A percentile compares a stretch with the other conserved stretches of the same genome.
phyloP scores from a whole-genome alignment of 2,888 invertebrate species.

The Cryptus viduatorius region DNA sequence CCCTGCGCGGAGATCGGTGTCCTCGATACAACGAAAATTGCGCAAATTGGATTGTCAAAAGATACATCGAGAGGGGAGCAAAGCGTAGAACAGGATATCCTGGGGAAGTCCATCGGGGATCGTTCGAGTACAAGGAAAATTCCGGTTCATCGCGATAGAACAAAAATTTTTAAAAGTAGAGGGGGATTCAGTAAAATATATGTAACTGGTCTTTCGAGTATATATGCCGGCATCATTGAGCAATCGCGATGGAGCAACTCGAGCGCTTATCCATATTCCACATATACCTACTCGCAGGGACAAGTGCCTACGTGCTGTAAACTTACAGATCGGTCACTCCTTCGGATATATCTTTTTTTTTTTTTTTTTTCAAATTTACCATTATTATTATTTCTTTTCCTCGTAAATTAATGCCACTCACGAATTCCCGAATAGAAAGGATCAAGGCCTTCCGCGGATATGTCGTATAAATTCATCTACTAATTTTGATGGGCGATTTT shows the following conservation, averaged over 20 bases:
- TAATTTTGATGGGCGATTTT: constrained; percentile 26
- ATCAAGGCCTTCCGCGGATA: constrained; percentile 72
- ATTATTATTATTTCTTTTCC: constrained; percentile 21
- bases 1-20: no score
- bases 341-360: constrained; percentile 5
- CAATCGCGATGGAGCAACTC: constrained; percentile 32
- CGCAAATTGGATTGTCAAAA: neutral
- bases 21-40: no score
- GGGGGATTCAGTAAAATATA: neutral
- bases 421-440: constrained; percentile 73
- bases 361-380: neutral
- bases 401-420: constrained; percentile 71
- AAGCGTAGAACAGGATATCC: neutral
- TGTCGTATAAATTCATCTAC: constrained; percentile 51
- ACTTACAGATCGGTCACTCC: constrained; percentile 45
- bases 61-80: neutral
- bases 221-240: constrained; percentile 8
- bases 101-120: neutral
- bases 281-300: constrained; percentile 26
- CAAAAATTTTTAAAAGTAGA: constrained; percentile 5
- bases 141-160: constrained; percentile 14
- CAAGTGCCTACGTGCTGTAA: constrained; percentile 9
- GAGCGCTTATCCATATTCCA: constrained; percentile 30
- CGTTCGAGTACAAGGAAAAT: constrained; percentile 26
- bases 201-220: neutral